phyloP scores from a whole-genome alignment of 1,140 invertebrate genomes.

The Neodiprion pinetum region DNA sequence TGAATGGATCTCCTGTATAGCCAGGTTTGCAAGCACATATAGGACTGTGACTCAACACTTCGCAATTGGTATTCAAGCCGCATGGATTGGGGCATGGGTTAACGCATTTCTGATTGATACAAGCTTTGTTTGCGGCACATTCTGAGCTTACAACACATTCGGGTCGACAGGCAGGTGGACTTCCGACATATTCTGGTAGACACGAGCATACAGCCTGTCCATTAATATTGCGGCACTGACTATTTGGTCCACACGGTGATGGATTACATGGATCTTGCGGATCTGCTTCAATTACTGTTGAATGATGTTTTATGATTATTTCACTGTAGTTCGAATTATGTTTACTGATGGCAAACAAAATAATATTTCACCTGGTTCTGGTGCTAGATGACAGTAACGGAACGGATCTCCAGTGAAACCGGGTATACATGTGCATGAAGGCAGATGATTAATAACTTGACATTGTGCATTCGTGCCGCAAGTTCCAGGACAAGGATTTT shows the following conservation, averaged over 20 bases:
- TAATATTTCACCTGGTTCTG: constrained; percentile 27
- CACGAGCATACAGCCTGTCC: constrained; percentile 48
- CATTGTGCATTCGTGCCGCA: constrained; percentile 62
- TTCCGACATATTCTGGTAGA: constrained; percentile 54
- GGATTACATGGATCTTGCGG: constrained; percentile 50
- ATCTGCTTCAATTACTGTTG: constrained; percentile 32
- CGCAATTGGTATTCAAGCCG: constrained; percentile 56
- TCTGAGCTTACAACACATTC: constrained; percentile 49
- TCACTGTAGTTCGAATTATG: constrained; percentile 25
- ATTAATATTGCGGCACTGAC: constrained; percentile 55
- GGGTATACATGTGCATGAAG: constrained; percentile 53
- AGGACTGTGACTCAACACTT: constrained; percentile 46
- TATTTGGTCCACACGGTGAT: constrained; percentile 61
- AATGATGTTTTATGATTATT: constrained; percentile 17
- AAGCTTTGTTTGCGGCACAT: constrained; percentile 50
- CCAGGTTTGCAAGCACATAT: constrained; percentile 49
- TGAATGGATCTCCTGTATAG: constrained; percentile 64
- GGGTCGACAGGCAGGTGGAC: constrained; percentile 62
- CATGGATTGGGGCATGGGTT: constrained; percentile 53
- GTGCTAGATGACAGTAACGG: constrained; percentile 41
- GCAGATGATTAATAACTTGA: constrained; percentile 49
- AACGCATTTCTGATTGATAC: constrained; percentile 54
- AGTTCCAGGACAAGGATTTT: constrained; percentile 56
- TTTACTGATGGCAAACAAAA: constrained; percentile 12
- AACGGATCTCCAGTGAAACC: constrained; percentile 58